These are phyloP conservation scores for Lepidothrix coronata DNA, from an alignment of 2,113 vertebrate genomes.

Conservation along the genomic window DNA sequence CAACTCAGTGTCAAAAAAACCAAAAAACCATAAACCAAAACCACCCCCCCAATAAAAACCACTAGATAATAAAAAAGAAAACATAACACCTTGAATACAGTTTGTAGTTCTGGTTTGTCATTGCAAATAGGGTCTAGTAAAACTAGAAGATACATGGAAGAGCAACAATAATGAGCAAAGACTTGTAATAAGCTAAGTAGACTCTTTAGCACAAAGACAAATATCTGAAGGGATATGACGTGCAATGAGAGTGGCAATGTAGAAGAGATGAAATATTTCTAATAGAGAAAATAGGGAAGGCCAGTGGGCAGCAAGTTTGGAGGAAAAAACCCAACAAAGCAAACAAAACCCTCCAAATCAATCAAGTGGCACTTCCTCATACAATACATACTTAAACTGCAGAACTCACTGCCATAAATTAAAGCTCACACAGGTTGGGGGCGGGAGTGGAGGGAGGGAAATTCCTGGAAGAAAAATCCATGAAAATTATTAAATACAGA, in stretches of 20 bases:
- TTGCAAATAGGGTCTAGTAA: not conserved
- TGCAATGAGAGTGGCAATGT: not conserved
- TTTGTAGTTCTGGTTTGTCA: not conserved
- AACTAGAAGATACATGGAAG: not conserved
- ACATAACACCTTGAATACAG: not conserved
- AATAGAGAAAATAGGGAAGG: not conserved
- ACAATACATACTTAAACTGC: not conserved
- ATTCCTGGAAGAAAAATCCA: not conserved
- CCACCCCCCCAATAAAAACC: not conserved
- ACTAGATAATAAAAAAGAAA: not conserved
- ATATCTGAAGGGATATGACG: not conserved
- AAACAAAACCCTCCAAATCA: not conserved
- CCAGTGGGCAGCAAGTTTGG: not conserved
- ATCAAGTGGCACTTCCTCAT: conserved; percentile 26
- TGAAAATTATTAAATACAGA: not conserved
- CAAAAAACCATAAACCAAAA: not conserved
- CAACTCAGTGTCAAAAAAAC: not conserved
- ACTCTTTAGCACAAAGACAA: not conserved
- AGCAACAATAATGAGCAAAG: not conserved
- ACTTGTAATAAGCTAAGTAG: not conserved
- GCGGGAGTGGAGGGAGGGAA: fast-evolving
- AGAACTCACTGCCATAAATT: not conserved
- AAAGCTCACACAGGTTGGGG: not conserved
- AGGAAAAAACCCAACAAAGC: not conserved
- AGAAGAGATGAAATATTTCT: not conserved